These are phyloP conservation scores for Tenrec ecaudatus DNA, from an alignment of 2,113 vertebrate genomes.

Conservation along the genomic window DNA sequence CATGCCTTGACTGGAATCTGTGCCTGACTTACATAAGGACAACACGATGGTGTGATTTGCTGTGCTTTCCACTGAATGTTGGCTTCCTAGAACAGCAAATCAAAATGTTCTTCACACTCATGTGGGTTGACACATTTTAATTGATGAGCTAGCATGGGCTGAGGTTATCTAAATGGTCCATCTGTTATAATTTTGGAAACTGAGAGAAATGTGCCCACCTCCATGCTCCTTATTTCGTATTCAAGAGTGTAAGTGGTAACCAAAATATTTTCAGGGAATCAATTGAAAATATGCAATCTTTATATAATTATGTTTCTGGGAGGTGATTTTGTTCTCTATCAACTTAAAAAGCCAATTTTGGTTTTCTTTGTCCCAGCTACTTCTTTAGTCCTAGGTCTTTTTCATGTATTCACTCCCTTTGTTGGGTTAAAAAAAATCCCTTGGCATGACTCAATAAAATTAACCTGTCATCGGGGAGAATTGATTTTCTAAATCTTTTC, in stretches of 20 bases:
- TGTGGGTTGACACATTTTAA: neutral
- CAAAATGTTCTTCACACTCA: neutral
- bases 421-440: neutral
- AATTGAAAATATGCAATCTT: neutral
- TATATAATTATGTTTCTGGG: neutral
- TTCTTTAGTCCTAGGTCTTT: neutral
- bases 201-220: neutral
- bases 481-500: neutral
- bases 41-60: neutral
- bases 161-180: neutral
- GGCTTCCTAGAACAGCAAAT: neutral
- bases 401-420: neutral
- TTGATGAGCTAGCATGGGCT: neutral
- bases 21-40: too few relatives aligned
- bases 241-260: neutral
- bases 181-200: neutral
- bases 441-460: too few relatives aligned
- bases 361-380: neutral
- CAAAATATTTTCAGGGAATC: neutral
- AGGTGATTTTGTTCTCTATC: neutral
- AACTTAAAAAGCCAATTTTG: conserved; percentile 2
- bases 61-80: neutral
- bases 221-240: neutral
- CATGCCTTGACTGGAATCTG: neutral
- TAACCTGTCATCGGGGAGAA: neutral